A percentile compares a stretch with the other conserved stretches of the same genome.
These are phyloP conservation scores for Lysandra coridon DNA, from an alignment of 2,888 invertebrate genomes.

Conservation along the genomic window DNA sequence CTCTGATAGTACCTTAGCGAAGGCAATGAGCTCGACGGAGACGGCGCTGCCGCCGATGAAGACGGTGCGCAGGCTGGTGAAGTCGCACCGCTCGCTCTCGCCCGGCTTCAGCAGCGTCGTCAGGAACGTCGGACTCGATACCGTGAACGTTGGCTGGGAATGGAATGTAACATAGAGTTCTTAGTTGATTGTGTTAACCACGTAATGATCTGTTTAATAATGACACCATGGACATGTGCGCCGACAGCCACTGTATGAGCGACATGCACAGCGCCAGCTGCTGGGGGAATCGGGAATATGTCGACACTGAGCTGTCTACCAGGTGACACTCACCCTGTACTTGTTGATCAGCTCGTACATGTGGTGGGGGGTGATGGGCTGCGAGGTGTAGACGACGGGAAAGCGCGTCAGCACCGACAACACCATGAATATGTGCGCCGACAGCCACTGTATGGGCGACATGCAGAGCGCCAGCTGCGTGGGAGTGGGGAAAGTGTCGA, in stretches of 20 bases:
- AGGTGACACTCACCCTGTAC: constrained; percentile 49
- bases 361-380: constrained; percentile 45
- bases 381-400: constrained; percentile 53
- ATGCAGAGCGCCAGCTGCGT: constrained; percentile 45
- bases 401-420: constrained; percentile 49
- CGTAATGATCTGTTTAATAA: too few relatives aligned
- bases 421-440: constrained; percentile 48
- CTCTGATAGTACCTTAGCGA: constrained; percentile 47
- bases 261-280: constrained; percentile 47
- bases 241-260: constrained; percentile 58
- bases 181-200: too few relatives aligned
- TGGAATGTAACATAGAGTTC: background rate
- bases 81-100: constrained; percentile 54
- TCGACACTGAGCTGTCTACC: background rate
- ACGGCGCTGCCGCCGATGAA: constrained; percentile 58
- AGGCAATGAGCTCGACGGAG: constrained; percentile 47
- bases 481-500: constrained; percentile 48
- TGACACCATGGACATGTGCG: constrained; percentile 44
- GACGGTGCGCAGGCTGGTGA: constrained; percentile 53
- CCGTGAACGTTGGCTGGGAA: constrained; percentile 44
- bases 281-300: constrained; percentile 49
- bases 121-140: constrained; percentile 55
- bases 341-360: constrained; percentile 51
- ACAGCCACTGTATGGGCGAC: constrained; percentile 58
- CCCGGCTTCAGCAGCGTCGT: constrained; percentile 50